A percentile compares a stretch with the other conserved stretches of the same genome.
Evolutionary conservation across 2,888 invertebrate species (phyloP).

Genomic region (Phytoseiulus persimilis): DNA sequence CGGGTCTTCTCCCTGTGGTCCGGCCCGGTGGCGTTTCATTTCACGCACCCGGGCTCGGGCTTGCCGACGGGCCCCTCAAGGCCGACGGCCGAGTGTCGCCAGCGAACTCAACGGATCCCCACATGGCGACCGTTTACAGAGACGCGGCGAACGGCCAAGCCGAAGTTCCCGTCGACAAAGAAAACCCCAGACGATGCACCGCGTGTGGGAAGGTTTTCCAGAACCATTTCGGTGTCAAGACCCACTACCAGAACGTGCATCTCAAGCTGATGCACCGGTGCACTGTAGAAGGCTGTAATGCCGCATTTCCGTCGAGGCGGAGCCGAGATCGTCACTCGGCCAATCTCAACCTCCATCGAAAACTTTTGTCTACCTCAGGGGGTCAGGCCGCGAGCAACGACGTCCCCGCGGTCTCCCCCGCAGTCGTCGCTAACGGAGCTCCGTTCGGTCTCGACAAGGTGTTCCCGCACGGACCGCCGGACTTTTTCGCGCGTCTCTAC

Average conservation of each 20-base stretch:
- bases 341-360: slow-evolving; percentile 80
- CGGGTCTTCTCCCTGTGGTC: slow-evolving; percentile 42
- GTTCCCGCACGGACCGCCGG: slow-evolving; percentile 53
- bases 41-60: slow-evolving; percentile 51
- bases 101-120: slow-evolving; percentile 55
- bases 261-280: slow-evolving; percentile 91
- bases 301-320: slow-evolving; percentile 83
- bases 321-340: slow-evolving; percentile 85
- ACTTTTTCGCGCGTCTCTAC: slow-evolving; percentile 67
- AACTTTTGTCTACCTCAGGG: slow-evolving; percentile 65
- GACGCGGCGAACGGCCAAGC: slow-evolving; percentile 46
- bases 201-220: slow-evolving; percentile 87
- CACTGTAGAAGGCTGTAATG: slow-evolving; percentile 85
- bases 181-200: slow-evolving; percentile 80
- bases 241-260: slow-evolving; percentile 90
- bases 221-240: slow-evolving; percentile 83
- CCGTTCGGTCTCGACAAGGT: slow-evolving; percentile 52
- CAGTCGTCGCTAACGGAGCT: slow-evolving; percentile 41
- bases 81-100: slow-evolving; percentile 52
- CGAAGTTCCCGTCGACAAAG: slow-evolving; percentile 81
- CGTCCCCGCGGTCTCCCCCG: slow-evolving; percentile 45
- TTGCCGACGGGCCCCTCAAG: slow-evolving; percentile 53
- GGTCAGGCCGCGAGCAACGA: neutral
- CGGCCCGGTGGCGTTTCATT: slow-evolving; percentile 44
- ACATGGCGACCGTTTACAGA: slow-evolving; percentile 46